Evolutionary conservation across 1,140 invertebrate species (phyloP), one percentile per base, ranked within the genome.

Genomic region (Brachionus manjavacas): DNA sequence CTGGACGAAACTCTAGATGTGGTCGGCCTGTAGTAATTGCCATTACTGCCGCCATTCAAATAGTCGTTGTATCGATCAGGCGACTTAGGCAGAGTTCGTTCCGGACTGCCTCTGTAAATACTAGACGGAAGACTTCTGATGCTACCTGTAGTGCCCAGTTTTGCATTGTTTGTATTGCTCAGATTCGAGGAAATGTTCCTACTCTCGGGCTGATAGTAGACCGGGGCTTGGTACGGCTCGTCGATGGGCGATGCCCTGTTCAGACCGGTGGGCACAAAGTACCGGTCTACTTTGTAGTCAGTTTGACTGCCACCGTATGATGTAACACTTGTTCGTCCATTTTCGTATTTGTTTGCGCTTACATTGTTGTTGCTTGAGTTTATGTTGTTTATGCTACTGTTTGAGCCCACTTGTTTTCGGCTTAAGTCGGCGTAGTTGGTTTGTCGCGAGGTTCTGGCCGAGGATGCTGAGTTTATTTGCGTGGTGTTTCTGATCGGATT

Each of bases 1-100:
- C 64, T 41, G 4, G 52, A 64, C 25, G 79, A 81, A 23, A 60
- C 64, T 35, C 79, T 81, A 81, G 79, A 81, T 81, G 79, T 81
- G 20, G 79, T 64, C 3, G 79, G 79, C 14, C 79, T 41, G 49
- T 72, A 72, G 52, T 76, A 76, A 49, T 46, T 76, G 0, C 35
- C 12, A 76, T 76, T 76, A 25, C 28, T 76, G 2, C 3, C 52
- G 35, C 43, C 43, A 16, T 60, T 80, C 8, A 72, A 41, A 64
- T 64, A 60, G 12, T 81, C 52, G 0, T 60, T 68, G 52, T 81
- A 64, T 23, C 79, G 20, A n/a, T 81, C 79, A 1, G 79, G 79
- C 8, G 79, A 81, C 39, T 35, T 60, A 11, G 79, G 79, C 4
- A 64, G 12, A 60, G 16, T 41, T 39, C 79, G 20, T 25, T 81